Percentiles rank a stretch among this genome's conserved stretches.
Evolutionary conservation across 37 sponge, comb jelly and placozoan genomes (phyloP).

Genomic region (Crambe crambe): DNA sequence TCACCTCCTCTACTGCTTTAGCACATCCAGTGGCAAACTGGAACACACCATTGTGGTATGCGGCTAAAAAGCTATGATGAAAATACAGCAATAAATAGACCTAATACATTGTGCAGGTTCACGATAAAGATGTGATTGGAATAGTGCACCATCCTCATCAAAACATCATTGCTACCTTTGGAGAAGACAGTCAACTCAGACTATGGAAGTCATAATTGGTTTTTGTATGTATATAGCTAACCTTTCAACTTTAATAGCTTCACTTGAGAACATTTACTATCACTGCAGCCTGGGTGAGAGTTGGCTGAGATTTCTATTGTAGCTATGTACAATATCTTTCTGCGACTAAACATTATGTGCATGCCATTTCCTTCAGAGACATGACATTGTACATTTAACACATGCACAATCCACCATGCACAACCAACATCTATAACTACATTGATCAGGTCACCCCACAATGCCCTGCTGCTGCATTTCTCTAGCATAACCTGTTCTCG

Average conservation of each 20-base stretch:
- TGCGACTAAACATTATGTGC: no score
- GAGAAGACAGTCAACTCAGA: constrained; percentile 84
- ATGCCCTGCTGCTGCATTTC: no score
- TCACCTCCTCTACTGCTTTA: constrained; percentile 91
- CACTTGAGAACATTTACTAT: neutral
- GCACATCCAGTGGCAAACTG: constrained; percentile 85
- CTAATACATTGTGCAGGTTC: constrained; percentile 53
- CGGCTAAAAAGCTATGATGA: neutral
- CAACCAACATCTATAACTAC: no score
- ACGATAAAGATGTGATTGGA: constrained; percentile 95
- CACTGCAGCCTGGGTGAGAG: no score
- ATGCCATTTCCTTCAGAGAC: no score
- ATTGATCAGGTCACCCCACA: no score
- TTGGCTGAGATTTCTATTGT: no score
- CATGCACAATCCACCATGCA: no score
- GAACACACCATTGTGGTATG: constrained; percentile 88
- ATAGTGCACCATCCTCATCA: constrained; percentile 97
- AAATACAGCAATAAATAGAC: neutral
- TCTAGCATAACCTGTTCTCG: no score
- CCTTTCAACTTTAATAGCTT: neutral
- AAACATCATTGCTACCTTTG: constrained; percentile 91
- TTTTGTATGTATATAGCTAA: neutral
- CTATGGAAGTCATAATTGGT: constrained; percentile 79
- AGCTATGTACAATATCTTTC: no score
- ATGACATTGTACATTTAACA: no score